Evolutionary conservation across 2,888 invertebrate species (phyloP), one percentile per base, ranked within the genome.

Genomic region (Leptopterna dolabrata): DNA sequence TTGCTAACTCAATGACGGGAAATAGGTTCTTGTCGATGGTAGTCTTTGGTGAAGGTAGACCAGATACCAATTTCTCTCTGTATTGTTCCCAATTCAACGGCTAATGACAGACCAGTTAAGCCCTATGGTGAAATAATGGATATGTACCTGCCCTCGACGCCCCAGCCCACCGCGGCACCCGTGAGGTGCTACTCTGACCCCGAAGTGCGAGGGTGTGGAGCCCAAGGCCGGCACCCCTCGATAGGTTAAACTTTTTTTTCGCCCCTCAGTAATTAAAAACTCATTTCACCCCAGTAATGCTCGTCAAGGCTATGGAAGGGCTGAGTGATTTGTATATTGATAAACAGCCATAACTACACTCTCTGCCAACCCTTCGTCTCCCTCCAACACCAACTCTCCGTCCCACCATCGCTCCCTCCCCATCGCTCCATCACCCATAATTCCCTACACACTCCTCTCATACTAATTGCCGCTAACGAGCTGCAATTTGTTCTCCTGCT

Each of bases 391-490:
- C 80, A n/a, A n/a, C n/a, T n/a, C n/a, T n/a, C n/a, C n/a, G n/a
- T n/a, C n/a, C n/a, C n/a, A n/a, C n/a, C n/a, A n/a, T n/a, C n/a
- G n/a, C n/a, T n/a, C n/a, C n/a, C n/a, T n/a, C n/a, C n/a, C n/a
- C n/a, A n/a, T n/a, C n/a, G n/a, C 47, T 43, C 55, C 55, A 16
- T 55, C 55, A 11, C 55, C 55, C 36, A 36, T 36, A 36, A 36
- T 55, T 30, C 30, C 73, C 16, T 29, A 27, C 76, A 30, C 78
- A n/a, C 76, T 76, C 45, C 14, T 29, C 45, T 70, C 45, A 51
- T 83, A 82, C 87, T 87, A 87, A 87, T 87, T 87, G 87, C 87
- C 76, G 76, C 87, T 87, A 87, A 87, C 87, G 87, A 87, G 73
- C n/a, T 45, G 81, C 82, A 63, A 87, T 87, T 87, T 87, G 78